Base-by-base conservation (phyloP, 2,113 vertebrate species). In the Seriola rivoliana region DNA sequence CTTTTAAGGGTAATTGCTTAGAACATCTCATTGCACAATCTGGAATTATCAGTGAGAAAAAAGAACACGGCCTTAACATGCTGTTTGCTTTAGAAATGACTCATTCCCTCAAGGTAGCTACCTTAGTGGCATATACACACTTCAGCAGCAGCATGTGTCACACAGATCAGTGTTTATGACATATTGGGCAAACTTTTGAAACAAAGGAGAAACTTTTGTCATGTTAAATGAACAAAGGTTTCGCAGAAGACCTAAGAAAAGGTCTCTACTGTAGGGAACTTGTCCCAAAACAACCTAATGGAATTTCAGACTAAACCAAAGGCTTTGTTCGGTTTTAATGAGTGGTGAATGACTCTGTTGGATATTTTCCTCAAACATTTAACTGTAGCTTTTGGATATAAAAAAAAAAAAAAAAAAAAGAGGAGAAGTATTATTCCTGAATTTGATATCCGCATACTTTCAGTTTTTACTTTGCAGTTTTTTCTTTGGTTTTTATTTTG, bases 61-160 rank as follows among this genome's bases (percentile, higher is more conserved):
- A 87, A 80, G 84, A 85, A 77, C 76, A 42, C 48, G 73, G 86
- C 83, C 85, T 88, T 85, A 89, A 86, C 86, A 71, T 81, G 84
- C 77, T 93, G 84, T 92, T 93, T 91, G 82, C 65, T 87, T 92
- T 87, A 80, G 80, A 91, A 92, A 85, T 89, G 70, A 87, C 86
- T 86, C 84, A 87, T 82, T 84, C 82, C 80, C 76, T 80, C 69
- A 77, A 91, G 88, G 81, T 88, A 82, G 72, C 83, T 86, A 88
- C 85, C 87, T 84, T 85, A 87, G 77, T 73, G 88, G 90, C 80
- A 82, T 83, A 84, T 16, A 71, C 78, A 86, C 70, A 84, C 78
- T 93, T 90, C 74, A 85, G 81, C 76, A 77, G 76, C 73, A 87
- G 84, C 74, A 80, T 84, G 54, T 79, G 71, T 93, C 80, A 84